Evolutionary conservation across 2,888 invertebrate species (phyloP).

Genomic region (Leptopilina drosophilae): DNA sequence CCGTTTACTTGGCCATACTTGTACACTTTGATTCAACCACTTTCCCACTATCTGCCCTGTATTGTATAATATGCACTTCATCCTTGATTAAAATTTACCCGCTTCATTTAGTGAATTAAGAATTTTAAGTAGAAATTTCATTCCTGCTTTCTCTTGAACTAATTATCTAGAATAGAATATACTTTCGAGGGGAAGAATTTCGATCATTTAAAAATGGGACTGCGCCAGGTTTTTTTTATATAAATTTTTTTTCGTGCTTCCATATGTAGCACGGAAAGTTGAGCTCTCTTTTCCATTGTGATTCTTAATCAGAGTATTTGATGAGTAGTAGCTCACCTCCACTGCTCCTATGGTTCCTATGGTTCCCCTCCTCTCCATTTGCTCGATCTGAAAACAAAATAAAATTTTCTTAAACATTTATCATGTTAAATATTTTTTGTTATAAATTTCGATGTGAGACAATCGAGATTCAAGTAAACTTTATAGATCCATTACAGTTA

Average conservation of each 20-base stretch:
- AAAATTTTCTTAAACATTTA: no score
- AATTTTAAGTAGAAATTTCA: neutral
- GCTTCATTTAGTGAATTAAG: neutral
- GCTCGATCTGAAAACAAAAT: no score
- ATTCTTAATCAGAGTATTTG: no score
- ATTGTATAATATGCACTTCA: neutral
- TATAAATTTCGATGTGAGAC: neutral
- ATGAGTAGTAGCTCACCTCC: no score
- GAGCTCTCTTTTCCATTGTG: no score
- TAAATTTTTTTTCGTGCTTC: no score
- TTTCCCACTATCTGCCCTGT: neutral
- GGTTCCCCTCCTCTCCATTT: no score
- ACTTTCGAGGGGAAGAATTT: neutral
- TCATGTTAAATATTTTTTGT: neutral
- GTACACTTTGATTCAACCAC: conserved; percentile 28
- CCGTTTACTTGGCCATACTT: conserved; percentile 39
- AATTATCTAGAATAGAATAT: no score
- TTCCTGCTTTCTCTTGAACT: no score
- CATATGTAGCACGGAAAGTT: no score
- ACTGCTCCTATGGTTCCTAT: no score
- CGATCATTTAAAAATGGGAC: neutral
- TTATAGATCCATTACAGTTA: conserved; percentile 59
- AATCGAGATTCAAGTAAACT: conserved; percentile 2
- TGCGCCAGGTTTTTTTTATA: no score
- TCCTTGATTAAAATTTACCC: neutral